A percentile compares a stretch with the other conserved stretches of the same genome.
phyloP scores from a whole-genome alignment of 2,113 vertebrate genomes.

The Bos javanicus region DNA sequence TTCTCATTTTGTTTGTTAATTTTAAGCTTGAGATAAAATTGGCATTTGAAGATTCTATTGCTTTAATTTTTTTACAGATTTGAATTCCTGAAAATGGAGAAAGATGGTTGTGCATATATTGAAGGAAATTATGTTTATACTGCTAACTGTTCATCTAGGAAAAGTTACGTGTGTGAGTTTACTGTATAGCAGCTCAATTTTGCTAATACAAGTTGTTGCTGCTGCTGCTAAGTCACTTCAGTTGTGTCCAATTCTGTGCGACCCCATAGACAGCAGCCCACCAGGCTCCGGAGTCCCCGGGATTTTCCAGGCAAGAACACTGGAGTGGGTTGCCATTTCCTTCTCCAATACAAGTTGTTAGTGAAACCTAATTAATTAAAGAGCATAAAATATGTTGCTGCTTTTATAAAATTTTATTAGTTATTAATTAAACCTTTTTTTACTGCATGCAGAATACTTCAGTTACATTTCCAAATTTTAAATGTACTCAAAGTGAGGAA shows the following conservation, averaged over 20 bases:
- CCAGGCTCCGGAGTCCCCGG: too few relatives aligned
- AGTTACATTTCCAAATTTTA: not conserved
- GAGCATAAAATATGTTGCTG: not conserved
- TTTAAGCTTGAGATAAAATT: not conserved
- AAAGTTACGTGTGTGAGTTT: not conserved
- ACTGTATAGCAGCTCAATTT: not conserved
- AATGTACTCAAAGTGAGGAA: not conserved
- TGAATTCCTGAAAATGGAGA: not conserved
- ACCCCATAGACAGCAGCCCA: too few relatives aligned
- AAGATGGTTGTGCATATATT: not conserved
- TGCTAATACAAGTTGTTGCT: too few relatives aligned
- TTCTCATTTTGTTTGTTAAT: not conserved
- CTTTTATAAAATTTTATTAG: not conserved
- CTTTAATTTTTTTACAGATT: not conserved
- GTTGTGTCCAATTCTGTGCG: too few relatives aligned
- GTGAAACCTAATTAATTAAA: not conserved
- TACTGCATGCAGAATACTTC: not conserved
- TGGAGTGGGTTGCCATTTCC: too few relatives aligned
- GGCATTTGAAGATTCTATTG: not conserved
- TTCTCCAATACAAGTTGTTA: not conserved
- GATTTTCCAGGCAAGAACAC: too few relatives aligned
- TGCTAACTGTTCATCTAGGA: not conserved
- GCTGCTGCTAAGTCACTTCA: too few relatives aligned
- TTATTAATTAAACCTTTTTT: not conserved
- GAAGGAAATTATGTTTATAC: accelerated